Base-by-base conservation (phyloP, 2,113 vertebrate genomes). In the Nannospalax galili region DNA sequence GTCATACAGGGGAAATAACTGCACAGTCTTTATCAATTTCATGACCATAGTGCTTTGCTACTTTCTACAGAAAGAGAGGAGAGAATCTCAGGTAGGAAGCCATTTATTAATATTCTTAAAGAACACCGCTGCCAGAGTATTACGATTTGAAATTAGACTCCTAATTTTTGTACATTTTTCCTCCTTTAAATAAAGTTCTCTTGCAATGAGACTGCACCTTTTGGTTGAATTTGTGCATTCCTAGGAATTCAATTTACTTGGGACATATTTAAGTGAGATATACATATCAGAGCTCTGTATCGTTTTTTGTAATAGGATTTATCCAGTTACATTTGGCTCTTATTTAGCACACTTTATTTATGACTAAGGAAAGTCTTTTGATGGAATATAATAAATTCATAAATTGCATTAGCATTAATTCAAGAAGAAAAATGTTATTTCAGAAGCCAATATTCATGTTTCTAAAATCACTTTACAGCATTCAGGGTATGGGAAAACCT, bases 381-480 rank as follows among this genome's bases (percentile, higher is more conserved):
- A 88, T 65, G 65, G 40, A n/a, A 45, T 5, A 3, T 19, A 80
- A 42, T 42, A 93, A 45, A 58, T 77, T 87, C 30, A 75, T 42
- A 91, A 82, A 91, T 20, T 67, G 2, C 19, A 64, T 79, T 42
- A 58, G 6, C 42, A 12, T 35, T 62, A 16, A 26, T 58, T 91
- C 17, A 30, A 58, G 89, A 86, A 24, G 22, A 88, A 60, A 93
- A 42, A 22, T 42, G 35, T 32, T 58, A 1, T 94, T 93, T 92
- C 64, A 37, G 86, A 89, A 37, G n/a, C 79, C n/a, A 64, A n/a
- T 77, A 89, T 65, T 86, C 26, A 26, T 60, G 70, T 84, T 67
- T 67, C n/a, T 75, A 79, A 93, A 97, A 94, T 92, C 91, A 90
- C 42, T 42, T 32, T 40, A 52, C 52, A 77, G 86, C 67, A 70